phyloP scores from a whole-genome alignment of 2,797 vertebrate genomes.

The Takifugu ocellatus region DNA sequence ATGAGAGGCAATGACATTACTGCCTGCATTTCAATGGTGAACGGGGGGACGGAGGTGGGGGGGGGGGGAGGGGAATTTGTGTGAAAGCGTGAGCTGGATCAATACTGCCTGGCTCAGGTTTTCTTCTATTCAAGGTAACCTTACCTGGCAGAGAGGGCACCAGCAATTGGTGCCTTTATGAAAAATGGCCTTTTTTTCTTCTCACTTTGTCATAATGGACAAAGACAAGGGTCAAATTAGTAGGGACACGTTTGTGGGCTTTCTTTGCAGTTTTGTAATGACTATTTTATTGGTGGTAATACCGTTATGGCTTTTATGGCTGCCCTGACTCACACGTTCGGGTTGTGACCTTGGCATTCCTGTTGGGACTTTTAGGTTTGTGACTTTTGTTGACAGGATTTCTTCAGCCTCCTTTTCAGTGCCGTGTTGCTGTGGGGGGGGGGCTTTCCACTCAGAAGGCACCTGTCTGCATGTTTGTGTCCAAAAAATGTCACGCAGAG shows the following conservation, averaged over 20 bases:
- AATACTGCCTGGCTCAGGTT: constrained; percentile 60
- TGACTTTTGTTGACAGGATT: neutral
- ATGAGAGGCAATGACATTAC: constrained; percentile 52
- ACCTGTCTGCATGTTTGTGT: too few relatives aligned
- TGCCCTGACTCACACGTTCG: too few relatives aligned
- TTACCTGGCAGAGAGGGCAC: constrained; percentile 49
- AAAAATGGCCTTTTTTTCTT: constrained; percentile 47
- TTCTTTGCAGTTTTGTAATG: too few relatives aligned
- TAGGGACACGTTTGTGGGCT: too few relatives aligned
- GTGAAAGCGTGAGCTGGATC: constrained; percentile 61
- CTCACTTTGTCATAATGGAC: neutral
- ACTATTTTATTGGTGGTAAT: too few relatives aligned
- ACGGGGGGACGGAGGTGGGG: constrained; percentile 12
- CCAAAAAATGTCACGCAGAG: too few relatives aligned
- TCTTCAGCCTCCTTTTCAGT: too few relatives aligned
- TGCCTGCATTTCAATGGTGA: constrained; percentile 53
- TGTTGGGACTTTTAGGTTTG: constrained; percentile 3
- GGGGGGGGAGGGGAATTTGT: constrained; percentile 37
- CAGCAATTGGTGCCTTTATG: constrained; percentile 25
- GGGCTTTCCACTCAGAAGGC: too few relatives aligned
- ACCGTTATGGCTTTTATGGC: too few relatives aligned
- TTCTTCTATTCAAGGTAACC: constrained; percentile 63
- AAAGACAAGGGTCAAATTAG: too few relatives aligned
- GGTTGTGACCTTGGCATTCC: neutral
- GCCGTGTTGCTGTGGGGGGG: too few relatives aligned